A percentile compares a stretch with the other conserved stretches of the same genome.
These are phyloP conservation scores for Diachasma alloeum DNA, from an alignment of 1,140 invertebrate species.

Conservation along the genomic window DNA sequence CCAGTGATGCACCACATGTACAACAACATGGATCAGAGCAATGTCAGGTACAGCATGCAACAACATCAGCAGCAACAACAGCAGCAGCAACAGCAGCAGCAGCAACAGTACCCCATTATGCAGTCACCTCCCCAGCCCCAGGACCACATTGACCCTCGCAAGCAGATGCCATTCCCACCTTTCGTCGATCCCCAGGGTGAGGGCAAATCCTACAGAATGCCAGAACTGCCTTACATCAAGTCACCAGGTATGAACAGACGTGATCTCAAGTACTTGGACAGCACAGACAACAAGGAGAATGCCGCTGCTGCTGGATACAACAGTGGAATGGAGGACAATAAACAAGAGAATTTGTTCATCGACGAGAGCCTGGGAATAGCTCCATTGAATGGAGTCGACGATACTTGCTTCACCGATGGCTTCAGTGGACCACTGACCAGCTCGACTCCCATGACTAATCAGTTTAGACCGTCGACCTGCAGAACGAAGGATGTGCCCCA, in stretches of 20 bases:
- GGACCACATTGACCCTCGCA: conserved; percentile 37
- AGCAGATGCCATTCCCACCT: conserved; percentile 41
- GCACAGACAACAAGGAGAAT: conserved; percentile 59
- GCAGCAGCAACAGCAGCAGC: conserved; percentile 26
- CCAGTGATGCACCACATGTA: conserved; percentile 33
- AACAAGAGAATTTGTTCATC: conserved; percentile 46
- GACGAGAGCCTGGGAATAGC: conserved; percentile 55
- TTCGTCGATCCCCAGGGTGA: conserved; percentile 41
- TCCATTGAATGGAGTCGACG: conserved; percentile 46
- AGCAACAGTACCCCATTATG: conserved; percentile 39
- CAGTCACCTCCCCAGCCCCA: conserved; percentile 38
- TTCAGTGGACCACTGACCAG: conserved; percentile 48
- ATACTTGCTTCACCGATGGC: conserved; percentile 53
- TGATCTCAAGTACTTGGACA: conserved; percentile 56
- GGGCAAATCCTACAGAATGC: conserved; percentile 50
- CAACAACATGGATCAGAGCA: conserved; percentile 50
- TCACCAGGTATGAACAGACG: conserved; percentile 58
- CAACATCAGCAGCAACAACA: conserved; percentile 50
- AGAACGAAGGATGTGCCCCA: conserved; percentile 44
- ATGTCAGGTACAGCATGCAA: conserved; percentile 50
- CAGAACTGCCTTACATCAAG: conserved; percentile 55
- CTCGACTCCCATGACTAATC: conserved; percentile 56
- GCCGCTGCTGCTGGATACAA: conserved; percentile 51
- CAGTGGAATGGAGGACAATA: conserved; percentile 42
- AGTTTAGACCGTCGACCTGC: conserved; percentile 47